Evolutionary conservation across 2,113 vertebrate genomes (phyloP), one percentile per base, ranked within the genome.

Genomic region (Coracopsis vasa): DNA sequence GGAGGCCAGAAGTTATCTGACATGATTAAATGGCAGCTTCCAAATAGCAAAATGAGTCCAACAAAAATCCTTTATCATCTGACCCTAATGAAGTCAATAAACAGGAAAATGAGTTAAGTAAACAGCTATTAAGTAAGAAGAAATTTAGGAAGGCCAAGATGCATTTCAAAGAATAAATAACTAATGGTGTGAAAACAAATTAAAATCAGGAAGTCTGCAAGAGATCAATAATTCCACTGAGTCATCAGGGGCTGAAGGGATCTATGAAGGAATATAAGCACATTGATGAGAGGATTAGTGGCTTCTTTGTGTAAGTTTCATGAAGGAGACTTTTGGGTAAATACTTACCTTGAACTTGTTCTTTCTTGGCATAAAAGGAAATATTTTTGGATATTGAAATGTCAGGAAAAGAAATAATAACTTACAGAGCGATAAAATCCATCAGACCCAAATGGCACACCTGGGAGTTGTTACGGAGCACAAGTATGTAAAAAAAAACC

Each of bases 121-220:
- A 90, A 86, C 29, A 88, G 42, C 64, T 84, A 89, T 83, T 94
- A 94, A 93, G 17, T 31, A 88, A 91, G 29, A 81, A 79, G n/a
- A 91, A 90, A 94, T 81, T 86, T 64, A 79, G 61, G 61, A 83
- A 89, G 39, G 2, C 4, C 29, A 60, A 84, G 54, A 91, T 41
- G 14, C 11, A 91, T 95, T 95, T 89, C 42, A 81, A 67, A 80
- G 23, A 84, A 84, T 54, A 91, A 92, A 71, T 71, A 83, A 39
- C 64, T 92, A 74, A 71, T 74, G 39, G 33, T 86, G 42, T 86
- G 72, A 95, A 94, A 95, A 84, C 20, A 95, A 92, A 89, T 71
- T 27, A 64, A 86, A 91, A 84, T 84, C 33, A 78, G 50, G 9
- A 72, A 92, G 75, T 44, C n/a, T 74, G 80, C 65, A 90, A 84